These are phyloP conservation scores for Empidonax alnorum DNA, from an alignment of 2,113 vertebrate genomes.

Conservation along the genomic window DNA sequence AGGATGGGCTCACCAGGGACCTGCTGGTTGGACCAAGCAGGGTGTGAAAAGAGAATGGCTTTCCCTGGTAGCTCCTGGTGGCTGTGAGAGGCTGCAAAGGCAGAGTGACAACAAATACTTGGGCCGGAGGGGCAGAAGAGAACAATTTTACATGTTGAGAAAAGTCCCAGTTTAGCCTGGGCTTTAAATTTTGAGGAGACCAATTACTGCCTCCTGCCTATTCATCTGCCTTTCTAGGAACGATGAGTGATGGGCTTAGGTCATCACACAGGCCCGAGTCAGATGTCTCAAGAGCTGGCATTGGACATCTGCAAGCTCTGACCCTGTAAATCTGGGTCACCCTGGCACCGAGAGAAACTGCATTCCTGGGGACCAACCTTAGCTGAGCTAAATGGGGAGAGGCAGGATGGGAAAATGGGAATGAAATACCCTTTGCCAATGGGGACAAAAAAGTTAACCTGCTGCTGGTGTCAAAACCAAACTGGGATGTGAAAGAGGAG, in stretches of 20 bases:
- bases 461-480: background rate
- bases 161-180: background rate
- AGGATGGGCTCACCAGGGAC: background rate
- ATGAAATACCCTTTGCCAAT: background rate
- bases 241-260: background rate
- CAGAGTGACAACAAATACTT: fast-evolving
- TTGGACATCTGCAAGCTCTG: background rate
- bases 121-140: fast-evolving
- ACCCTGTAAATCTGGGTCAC: background rate
- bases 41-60: background rate
- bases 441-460: background rate
- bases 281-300: background rate
- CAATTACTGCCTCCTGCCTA: background rate
- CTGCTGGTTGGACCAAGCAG: background rate
- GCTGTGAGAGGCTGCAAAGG: fast-evolving
- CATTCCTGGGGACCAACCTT: background rate
- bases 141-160: background rate
- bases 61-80: background rate
- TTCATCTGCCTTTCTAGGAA: background rate
- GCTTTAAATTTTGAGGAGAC: background rate
- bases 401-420: background rate
- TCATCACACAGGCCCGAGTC: background rate
- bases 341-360: background rate
- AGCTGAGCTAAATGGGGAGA: background rate
- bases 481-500: background rate